phyloP scores from a whole-genome alignment of 1,140 invertebrate species.

The Danaus plexippus region DNA sequence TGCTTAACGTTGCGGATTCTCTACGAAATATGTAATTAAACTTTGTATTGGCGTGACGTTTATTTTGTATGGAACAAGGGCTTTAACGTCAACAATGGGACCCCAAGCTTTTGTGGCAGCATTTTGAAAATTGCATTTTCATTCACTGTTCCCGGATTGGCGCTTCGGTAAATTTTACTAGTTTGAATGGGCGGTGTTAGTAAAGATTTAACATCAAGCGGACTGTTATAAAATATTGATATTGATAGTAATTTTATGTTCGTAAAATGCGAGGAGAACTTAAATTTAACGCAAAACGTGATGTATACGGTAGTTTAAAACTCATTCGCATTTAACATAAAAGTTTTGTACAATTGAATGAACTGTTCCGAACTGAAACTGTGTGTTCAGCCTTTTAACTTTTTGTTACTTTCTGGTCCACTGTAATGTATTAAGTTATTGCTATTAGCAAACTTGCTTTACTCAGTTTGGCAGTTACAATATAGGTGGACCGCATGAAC shows the following conservation, averaged over 20 bases:
- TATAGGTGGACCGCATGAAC: slow-evolving; percentile 17
- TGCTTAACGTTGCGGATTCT: slow-evolving; percentile 30
- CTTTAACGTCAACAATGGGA: slow-evolving; percentile 28
- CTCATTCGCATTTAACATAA: no score
- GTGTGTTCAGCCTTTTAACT: slow-evolving; percentile 22
- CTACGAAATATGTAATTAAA: slow-evolving; percentile 34
- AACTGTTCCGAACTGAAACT: slow-evolving; percentile 16
- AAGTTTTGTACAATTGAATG: slow-evolving; percentile 2
- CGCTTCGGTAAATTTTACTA: slow-evolving; percentile 23
- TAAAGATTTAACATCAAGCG: background rate
- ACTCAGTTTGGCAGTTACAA: slow-evolving; percentile 24
- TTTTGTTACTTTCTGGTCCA: slow-evolving; percentile 28
- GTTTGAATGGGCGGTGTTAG: slow-evolving; percentile 12
- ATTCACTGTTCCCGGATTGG: slow-evolving; percentile 20
- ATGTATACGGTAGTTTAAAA: no score
- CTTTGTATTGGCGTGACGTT: slow-evolving; percentile 25
- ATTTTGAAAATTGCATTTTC: slow-evolving; percentile 36
- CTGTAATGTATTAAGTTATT: slow-evolving; percentile 31
- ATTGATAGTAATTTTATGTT: no score
- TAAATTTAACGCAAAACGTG: no score
- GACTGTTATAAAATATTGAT: no score
- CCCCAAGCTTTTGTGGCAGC: slow-evolving; percentile 24
- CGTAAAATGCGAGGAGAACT: no score
- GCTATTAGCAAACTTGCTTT: slow-evolving; percentile 30
- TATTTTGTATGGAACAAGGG: slow-evolving; percentile 21